Evolutionary conservation across 2,113 vertebrate species (phyloP), one percentile per base, ranked within the genome.

Genomic region (Hyperopisus bebe): DNA sequence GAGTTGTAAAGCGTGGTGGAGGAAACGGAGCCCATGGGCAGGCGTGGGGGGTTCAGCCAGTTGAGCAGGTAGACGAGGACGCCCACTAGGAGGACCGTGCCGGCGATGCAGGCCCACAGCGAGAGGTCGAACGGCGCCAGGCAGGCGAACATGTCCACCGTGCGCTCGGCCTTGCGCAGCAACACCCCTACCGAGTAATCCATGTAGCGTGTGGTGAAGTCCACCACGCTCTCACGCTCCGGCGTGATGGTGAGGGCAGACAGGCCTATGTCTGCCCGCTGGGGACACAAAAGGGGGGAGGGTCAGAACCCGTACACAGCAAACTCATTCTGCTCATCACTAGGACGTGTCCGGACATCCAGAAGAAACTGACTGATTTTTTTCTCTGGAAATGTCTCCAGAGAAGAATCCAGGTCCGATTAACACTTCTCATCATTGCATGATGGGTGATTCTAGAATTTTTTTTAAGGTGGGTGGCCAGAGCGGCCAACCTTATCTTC

Each of bases 181-280:
- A 99, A 95, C 58, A 99, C 98, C 0, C 98, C 98, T 92, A 99
- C 98, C 0, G 98, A 99, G 94, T 99, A 99, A 95, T 99, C 98
- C 98, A 99, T 97, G 94, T 99, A 99, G 70, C 98, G 98, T 0
- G 97, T 98, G 83, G 98, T 99, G 93, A 99, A 99, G 95, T 99
- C 98, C 91, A 99, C 98, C 62, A 97, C 98, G 19, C 98, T 98
- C 90, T 99, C 98, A 47, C 98, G 96, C 92, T 99, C 98, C 0
- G 98, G 98, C 0, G 98, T 99, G 95, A 99, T 99, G 93, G 98
- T 99, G 89, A 99, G 95, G 87, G 98, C 98, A 84, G 98, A 98
- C 90, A 99, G 97, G 31, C 98, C 98, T 66, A 99, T 98, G 89
- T 99, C 98, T 2, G 98, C 98, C 94, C 97, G 96, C 98, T 99